Evolutionary conservation across 2,888 invertebrate species (phyloP).

Genomic region (Oegoconia quadripuncta): DNA sequence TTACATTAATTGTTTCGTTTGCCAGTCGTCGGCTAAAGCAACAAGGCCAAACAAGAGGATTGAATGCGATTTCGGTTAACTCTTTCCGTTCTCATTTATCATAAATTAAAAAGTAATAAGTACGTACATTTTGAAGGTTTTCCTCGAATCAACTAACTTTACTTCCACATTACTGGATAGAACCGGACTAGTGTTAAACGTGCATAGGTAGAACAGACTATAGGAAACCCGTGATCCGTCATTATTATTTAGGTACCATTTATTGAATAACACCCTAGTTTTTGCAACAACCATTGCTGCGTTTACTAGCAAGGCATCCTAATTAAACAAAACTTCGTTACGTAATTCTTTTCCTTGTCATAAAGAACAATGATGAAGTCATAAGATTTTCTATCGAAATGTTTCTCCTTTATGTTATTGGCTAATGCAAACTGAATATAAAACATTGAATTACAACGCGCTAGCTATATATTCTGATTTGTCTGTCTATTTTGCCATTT

Average conservation of each 20-base stretch:
- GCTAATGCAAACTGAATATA: slow-evolving; percentile 2
- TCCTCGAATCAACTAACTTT: slow-evolving; percentile 23
- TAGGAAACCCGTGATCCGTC: too few relatives aligned
- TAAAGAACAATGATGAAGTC: too few relatives aligned
- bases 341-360: too few relatives aligned
- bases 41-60: slow-evolving; percentile 52
- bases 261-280: too few relatives aligned
- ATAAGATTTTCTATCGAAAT: too few relatives aligned
- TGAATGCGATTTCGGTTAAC: slow-evolving; percentile 27
- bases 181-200: background rate
- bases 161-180: background rate
- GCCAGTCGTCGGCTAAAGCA: slow-evolving; percentile 34
- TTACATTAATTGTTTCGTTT: slow-evolving; percentile 36
- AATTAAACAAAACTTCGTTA: too few relatives aligned
- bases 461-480: slow-evolving; percentile 1
- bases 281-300: too few relatives aligned
- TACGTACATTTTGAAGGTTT: slow-evolving; percentile 33
- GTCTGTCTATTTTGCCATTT: slow-evolving; percentile 2
- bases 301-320: too few relatives aligned
- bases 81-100: slow-evolving; percentile 31
- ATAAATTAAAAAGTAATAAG: slow-evolving; percentile 28
- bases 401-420: too few relatives aligned
- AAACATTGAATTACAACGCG: background rate
- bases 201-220: background rate
- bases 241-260: too few relatives aligned